Percentiles rank a stretch among this genome's conserved stretches.
These are phyloP conservation scores for Mythimna impura DNA, from an alignment of 2,888 invertebrate genomes.

Conservation along the genomic window DNA sequence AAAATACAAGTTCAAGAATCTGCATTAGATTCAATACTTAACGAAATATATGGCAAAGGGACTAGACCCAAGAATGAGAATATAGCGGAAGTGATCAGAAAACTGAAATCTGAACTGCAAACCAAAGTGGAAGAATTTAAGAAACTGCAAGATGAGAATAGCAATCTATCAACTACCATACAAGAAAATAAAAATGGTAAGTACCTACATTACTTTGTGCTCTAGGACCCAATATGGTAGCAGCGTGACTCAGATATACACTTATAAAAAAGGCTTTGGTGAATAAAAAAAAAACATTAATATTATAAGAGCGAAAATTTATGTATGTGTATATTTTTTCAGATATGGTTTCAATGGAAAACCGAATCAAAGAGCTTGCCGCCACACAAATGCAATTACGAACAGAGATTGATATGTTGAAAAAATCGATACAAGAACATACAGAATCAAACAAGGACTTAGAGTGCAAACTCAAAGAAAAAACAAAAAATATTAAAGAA, in stretches of 20 bases:
- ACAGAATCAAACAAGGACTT: conserved; percentile 64
- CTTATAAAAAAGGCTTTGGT: not conserved
- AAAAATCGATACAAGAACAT: conserved; percentile 59
- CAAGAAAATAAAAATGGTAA: conserved; percentile 71
- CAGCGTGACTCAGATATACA: not conserved
- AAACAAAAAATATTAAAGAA: conserved; percentile 67
- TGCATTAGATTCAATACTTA: conserved; percentile 21
- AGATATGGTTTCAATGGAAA: conserved; percentile 69
- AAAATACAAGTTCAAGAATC: conserved; percentile 32
- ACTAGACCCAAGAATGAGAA: conserved; percentile 42
- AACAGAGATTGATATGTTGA: conserved; percentile 58
- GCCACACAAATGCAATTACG: conserved; percentile 39
- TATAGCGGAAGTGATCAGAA: conserved; percentile 56
- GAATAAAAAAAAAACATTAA: not conserved
- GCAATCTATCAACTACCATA: conserved; percentile 53
- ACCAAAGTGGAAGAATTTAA: conserved; percentile 53
- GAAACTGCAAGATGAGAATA: conserved; percentile 63
- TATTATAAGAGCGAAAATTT: not conserved
- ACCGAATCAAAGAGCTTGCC: conserved; percentile 52
- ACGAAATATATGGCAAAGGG: conserved; percentile 29
- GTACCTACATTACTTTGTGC: conserved; percentile 12
- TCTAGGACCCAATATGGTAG: not conserved
- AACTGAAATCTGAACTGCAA: conserved; percentile 60
- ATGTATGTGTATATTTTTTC: conserved; percentile 39
- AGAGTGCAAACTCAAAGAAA: conserved; percentile 68